Conservation (phyloP, 2,888 invertebrate species). For the Xanthia togata region DNA sequence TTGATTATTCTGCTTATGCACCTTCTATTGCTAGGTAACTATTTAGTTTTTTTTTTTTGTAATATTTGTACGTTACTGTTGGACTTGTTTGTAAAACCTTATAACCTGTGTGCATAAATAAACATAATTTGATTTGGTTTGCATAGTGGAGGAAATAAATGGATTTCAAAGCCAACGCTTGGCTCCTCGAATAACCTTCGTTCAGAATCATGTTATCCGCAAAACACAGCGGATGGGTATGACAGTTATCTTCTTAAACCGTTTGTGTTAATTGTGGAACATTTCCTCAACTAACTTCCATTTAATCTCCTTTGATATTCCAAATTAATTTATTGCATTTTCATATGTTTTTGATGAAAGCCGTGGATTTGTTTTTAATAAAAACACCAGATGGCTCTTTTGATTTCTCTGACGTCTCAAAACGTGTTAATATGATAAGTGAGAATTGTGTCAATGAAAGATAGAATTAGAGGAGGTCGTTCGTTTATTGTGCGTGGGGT, state of each 20-base stretch:
- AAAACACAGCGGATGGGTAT: slow-evolving; percentile 48
- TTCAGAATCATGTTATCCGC: slow-evolving; percentile 31
- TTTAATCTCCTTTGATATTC: slow-evolving; percentile 75
- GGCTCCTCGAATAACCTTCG: background rate
- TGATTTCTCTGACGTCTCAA: slow-evolving; percentile 56
- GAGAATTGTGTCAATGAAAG: slow-evolving; percentile 47
- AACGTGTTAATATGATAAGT: slow-evolving; percentile 60
- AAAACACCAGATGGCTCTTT: slow-evolving; percentile 64
- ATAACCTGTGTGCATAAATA: too few relatives aligned
- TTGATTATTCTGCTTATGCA: too few relatives aligned
- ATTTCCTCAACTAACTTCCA: slow-evolving; percentile 65
- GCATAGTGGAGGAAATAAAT: background rate
- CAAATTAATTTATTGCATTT: slow-evolving; percentile 69
- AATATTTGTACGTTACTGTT: too few relatives aligned
- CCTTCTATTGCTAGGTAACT: too few relatives aligned
- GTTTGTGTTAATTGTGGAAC: slow-evolving; percentile 60
- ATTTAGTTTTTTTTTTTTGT: too few relatives aligned
- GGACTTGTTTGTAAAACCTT: too few relatives aligned
- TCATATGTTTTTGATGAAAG: slow-evolving; percentile 71
- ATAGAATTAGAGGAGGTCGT: slow-evolving; percentile 28
- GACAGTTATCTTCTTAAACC: slow-evolving; percentile 51
- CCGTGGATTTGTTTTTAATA: slow-evolving; percentile 62
- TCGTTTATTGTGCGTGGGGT: slow-evolving; percentile 8
- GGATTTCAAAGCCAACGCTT: slow-evolving; percentile 4
- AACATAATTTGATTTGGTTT: background rate